Conservation (phyloP, 2,113 vertebrate genomes). For the Glareola pratincola region DNA sequence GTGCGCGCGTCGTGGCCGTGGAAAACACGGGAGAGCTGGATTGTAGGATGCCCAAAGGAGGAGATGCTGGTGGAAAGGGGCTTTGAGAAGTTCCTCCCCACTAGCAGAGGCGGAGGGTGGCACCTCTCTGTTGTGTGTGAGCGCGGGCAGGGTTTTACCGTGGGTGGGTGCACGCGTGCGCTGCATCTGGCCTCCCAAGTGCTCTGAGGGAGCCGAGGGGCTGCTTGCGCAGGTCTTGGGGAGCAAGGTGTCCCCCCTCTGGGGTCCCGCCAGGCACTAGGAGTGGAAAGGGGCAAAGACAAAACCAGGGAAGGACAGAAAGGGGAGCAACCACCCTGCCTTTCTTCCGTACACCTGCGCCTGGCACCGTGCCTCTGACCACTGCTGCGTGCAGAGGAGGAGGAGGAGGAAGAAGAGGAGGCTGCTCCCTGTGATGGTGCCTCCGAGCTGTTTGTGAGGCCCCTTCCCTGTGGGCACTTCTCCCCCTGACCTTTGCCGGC, state of each 20-base stretch:
- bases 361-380: background rate
- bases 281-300: background rate
- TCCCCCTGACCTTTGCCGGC: background rate
- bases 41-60: background rate
- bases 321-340: background rate
- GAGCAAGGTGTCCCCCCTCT: background rate
- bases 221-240: background rate
- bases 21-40: background rate
- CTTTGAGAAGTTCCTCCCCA: background rate
- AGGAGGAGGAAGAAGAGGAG: background rate
- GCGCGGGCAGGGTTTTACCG: fast-evolving
- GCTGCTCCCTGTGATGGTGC: background rate
- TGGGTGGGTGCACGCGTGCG: background rate
- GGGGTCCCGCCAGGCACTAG: background rate
- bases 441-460: background rate
- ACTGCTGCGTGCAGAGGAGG: background rate
- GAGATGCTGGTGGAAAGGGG: background rate
- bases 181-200: fast-evolving
- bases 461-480: background rate
- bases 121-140: fast-evolving
- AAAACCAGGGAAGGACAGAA: background rate
- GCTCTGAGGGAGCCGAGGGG: background rate
- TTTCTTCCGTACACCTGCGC: background rate
- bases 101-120: background rate
- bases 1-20: fast-evolving